phyloP scores from a whole-genome alignment of 1,140 invertebrate genomes.

The Phortica variegata region DNA sequence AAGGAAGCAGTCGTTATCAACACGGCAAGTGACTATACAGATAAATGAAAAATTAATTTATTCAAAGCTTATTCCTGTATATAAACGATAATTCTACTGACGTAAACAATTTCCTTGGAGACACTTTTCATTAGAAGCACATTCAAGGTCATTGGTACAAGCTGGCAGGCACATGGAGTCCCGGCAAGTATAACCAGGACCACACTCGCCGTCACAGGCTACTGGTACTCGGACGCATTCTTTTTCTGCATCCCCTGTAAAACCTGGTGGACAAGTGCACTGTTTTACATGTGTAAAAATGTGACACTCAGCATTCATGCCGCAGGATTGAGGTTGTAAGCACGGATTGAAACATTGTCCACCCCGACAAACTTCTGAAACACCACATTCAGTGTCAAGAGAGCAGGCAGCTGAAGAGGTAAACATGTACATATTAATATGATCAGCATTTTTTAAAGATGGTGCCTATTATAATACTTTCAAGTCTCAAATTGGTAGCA shows the following conservation, averaged over 20 bases:
- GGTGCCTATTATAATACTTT: too few relatives aligned
- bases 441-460: too few relatives aligned
- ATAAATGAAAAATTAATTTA: slow-evolving; percentile 4
- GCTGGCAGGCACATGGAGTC: slow-evolving; percentile 76
- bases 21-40: slow-evolving; percentile 75
- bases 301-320: slow-evolving; percentile 83
- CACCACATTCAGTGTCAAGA: slow-evolving; percentile 76
- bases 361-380: slow-evolving; percentile 75
- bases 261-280: slow-evolving; percentile 80
- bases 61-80: background rate
- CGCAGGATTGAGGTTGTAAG: slow-evolving; percentile 72
- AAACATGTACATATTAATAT: too few relatives aligned
- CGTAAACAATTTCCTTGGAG: slow-evolving; percentile 74
- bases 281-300: slow-evolving; percentile 75
- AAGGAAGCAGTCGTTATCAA: slow-evolving; percentile 88
- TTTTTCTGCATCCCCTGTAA: slow-evolving; percentile 80
- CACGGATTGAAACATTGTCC: slow-evolving; percentile 87
- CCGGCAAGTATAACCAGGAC: slow-evolving; percentile 68
- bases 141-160: slow-evolving; percentile 77
- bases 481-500: too few relatives aligned
- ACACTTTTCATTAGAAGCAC: slow-evolving; percentile 90
- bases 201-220: slow-evolving; percentile 75
- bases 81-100: slow-evolving; percentile 59
- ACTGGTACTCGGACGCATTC: slow-evolving; percentile 85
- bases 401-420: slow-evolving; percentile 71